Evolutionary conservation across 2,797 vertebrate species (phyloP), one percentile per base, ranked within the genome.

Genomic region (Tachyglossus aculeatus): DNA sequence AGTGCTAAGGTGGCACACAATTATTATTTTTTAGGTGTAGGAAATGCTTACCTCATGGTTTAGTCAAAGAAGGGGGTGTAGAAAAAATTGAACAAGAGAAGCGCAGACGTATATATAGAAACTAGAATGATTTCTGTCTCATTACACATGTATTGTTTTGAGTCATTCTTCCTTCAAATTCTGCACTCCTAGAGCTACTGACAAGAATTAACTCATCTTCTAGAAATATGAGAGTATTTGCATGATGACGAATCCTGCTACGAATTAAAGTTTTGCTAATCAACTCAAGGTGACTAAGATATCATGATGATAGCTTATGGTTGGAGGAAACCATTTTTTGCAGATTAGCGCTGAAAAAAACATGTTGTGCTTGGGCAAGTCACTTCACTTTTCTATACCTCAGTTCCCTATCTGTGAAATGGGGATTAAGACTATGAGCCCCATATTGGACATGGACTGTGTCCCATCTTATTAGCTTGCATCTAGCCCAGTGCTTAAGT

Each of bases 231-330:
- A 27, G 12, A 27, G 9, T 57, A 27, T 66, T 81, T 69, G 6
- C 41, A 24, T 86, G 73, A 81, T 82, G 80, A 32, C 53, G 82
- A 81, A 67, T 31, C 6, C 24, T 80, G n/a, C 58, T 77, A 78
- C 61, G 77, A 56, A 77, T 84, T 77, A 77, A 63, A 58, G 24
- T 37, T 82, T 90, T 88, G 38, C 29, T 78, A 87, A 82, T 87
- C 63, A 80, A 50, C 29, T 45, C 69, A 69, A 0, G 15, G 34
- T 24, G 77, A 85, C 81, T 82, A 75, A 81, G 75, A 84, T 32
- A 3, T 56, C 67, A 77, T 73, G 37, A 70, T 45, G n/a, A 14
- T 36, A 43, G 69, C 66, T 63, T 61, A 55, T 64, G 71, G 71
- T 51, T 8, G 50, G 65, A 57, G 65, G 63, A 15, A 73, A 75